Conservation (phyloP, 2,888 invertebrate species). For the Eupsilia transversa region DNA sequence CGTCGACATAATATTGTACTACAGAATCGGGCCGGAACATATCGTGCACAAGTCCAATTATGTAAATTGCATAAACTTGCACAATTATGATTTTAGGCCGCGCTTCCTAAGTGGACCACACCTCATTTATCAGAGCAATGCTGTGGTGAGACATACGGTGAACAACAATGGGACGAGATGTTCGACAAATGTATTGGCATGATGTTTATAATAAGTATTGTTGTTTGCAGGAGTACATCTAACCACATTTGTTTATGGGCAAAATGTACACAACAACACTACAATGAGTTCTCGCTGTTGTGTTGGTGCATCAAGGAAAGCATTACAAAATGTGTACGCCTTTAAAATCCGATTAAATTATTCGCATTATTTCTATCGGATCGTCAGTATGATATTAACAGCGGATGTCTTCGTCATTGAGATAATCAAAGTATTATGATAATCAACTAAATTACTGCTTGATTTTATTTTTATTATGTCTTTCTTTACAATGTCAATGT, state of each 20-base stretch:
- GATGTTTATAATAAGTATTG: slow-evolving; percentile 23
- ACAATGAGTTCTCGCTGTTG: neutral
- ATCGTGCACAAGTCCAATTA: slow-evolving; percentile 74
- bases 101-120: slow-evolving; percentile 29
- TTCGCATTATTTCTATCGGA: slow-evolving; percentile 1
- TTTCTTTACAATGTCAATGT: slow-evolving; percentile 22
- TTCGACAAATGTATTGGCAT: slow-evolving; percentile 25
- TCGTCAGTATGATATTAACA: slow-evolving; percentile 20
- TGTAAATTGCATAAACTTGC: slow-evolving; percentile 70
- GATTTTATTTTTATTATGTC: neutral
- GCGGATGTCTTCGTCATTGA: slow-evolving; percentile 19
- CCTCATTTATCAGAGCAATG: slow-evolving; percentile 38
- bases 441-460: slow-evolving; percentile 6
- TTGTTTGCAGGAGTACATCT: slow-evolving; percentile 24
- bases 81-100: slow-evolving; percentile 55
- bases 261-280: slow-evolving; percentile 31
- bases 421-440: slow-evolving; percentile 9
- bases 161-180: slow-evolving; percentile 34
- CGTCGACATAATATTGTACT: slow-evolving; percentile 68
- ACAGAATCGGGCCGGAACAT: slow-evolving; percentile 78
- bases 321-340: slow-evolving; percentile 18
- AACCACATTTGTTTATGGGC: slow-evolving; percentile 27
- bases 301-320: slow-evolving; percentile 13
- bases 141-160: slow-evolving; percentile 2
- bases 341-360: slow-evolving; percentile 25